These are phyloP conservation scores for Drosophila ustulata DNA, from an alignment of 2,888 invertebrate species.

Conservation along the genomic window DNA sequence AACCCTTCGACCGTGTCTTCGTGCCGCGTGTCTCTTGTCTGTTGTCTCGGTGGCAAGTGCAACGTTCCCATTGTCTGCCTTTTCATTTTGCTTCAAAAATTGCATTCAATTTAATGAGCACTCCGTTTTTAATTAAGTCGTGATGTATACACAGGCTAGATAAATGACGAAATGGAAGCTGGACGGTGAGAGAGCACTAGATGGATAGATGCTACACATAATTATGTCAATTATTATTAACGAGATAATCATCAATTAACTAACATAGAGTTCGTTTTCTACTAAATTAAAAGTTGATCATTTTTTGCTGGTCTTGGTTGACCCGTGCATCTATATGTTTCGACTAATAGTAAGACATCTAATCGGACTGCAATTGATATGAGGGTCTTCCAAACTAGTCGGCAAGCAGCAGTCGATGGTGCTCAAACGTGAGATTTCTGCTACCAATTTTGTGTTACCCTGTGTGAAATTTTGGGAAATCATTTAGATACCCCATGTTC, in stretches of 20 bases:
- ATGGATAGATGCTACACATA: constrained; percentile 14
- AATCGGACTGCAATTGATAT: too few relatives aligned
- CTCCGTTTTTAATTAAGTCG: constrained; percentile 70
- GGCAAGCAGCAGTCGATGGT: too few relatives aligned
- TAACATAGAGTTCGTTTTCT: neutral
- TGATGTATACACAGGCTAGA: constrained; percentile 26
- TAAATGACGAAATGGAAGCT: constrained; percentile 30
- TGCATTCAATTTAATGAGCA: constrained; percentile 70
- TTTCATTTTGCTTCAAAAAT: constrained; percentile 59
- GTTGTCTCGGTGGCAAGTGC: constrained; percentile 43
- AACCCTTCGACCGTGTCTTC: constrained; percentile 49
- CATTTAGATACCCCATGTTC: too few relatives aligned
- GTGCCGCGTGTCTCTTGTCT: constrained; percentile 8
- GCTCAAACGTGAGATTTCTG: too few relatives aligned
- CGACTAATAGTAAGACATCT: too few relatives aligned
- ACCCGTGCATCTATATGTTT: too few relatives aligned
- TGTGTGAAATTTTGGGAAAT: too few relatives aligned
- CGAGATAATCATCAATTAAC: neutral
- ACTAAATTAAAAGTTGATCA: neutral
- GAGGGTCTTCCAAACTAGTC: too few relatives aligned
- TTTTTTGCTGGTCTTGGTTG: neutral
- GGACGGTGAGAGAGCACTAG: constrained; percentile 24
- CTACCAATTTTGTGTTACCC: too few relatives aligned
- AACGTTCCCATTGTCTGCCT: constrained; percentile 51
- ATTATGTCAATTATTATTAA: constrained; percentile 32